Base-by-base conservation (phyloP, 1,140 invertebrate species). In the Doryteuthis pealeii region DNA sequence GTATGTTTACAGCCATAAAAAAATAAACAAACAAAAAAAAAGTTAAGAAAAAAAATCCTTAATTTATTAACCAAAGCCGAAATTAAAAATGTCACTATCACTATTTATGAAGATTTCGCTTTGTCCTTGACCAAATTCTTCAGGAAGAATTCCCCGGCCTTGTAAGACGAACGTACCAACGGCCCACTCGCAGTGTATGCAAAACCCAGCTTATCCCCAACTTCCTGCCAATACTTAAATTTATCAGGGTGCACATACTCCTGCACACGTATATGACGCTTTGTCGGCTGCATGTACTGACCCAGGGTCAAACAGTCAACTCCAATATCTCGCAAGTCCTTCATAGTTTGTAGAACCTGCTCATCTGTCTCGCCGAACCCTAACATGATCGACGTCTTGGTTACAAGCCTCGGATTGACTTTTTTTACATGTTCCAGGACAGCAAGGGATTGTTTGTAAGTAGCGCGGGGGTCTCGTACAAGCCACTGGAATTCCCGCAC, bases 231-330 rank as follows among this genome's bases (percentile, higher is more conserved):
- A 74, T 93, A 88, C 81, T 95, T 91, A 86, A 96, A 99, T 88
- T 97, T 98, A 77, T 94, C 94, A 0, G 97, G 97, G 1, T 96
- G 98, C 0, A 99, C 93, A 89, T 99, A 99, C 87, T 99, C 97
- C 70, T 94, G 93, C 0, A 99, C 91, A 90, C 96, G 96, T 6
- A 99, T 89, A 89, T 99, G 98, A 70, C 92, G 90, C 85, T 98
- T 99, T 2, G 97, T 99, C 0, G 98, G 97, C 87, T 99, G 98
- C 96, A 99, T 99, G 86, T 99, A 99, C 86, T 99, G 98, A 0
- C 98, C 98, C 10, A 99, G 89, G 1, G 98, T 99, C 0, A 99
- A 81, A 87, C 96, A 98, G 85, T 99, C 97, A 0, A 99, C 97
- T 33, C 92, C 93, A 43, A 89, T 92, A 26, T 88, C 84, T 75